phyloP scores from a whole-genome alignment of 2,797 vertebrate species.

The Characodon lateralis region DNA sequence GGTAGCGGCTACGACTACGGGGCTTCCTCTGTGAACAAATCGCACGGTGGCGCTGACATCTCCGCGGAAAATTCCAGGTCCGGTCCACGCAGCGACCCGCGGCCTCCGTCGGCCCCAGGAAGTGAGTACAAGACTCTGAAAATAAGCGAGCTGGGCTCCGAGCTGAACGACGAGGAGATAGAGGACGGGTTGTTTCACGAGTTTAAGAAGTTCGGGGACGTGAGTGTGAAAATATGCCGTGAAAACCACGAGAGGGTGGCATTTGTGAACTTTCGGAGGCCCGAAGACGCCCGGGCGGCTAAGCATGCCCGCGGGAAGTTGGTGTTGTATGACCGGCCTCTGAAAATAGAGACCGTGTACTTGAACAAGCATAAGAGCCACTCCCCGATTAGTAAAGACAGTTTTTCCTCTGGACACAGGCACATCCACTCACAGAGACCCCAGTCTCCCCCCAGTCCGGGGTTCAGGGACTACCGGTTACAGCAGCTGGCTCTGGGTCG shows the following conservation, averaged over 20 bases:
- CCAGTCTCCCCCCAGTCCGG: constrained; percentile 86
- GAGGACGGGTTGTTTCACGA: constrained; percentile 97
- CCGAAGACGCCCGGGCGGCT: constrained; percentile 93
- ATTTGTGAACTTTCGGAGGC: constrained; percentile 93
- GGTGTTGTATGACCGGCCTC: constrained; percentile 92
- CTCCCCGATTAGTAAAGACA: constrained; percentile 88
- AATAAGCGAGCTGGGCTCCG: constrained; percentile 93
- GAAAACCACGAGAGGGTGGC: constrained; percentile 92
- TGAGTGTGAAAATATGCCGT: constrained; percentile 94
- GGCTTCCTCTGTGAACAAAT: constrained; percentile 67
- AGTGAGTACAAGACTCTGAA: constrained; percentile 94
- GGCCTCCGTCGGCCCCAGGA: constrained; percentile 76
- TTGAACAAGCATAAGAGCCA: constrained; percentile 84
- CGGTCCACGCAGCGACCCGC: constrained; percentile 73
- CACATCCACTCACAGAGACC: constrained; percentile 84
- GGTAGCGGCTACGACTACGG: constrained; percentile 81
- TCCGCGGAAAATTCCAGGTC: constrained; percentile 67
- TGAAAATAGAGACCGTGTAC: constrained; percentile 94
- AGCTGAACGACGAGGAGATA: constrained; percentile 93
- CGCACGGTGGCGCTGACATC: constrained; percentile 72
- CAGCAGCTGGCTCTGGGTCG: constrained; percentile 94
- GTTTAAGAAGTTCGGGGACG: constrained; percentile 96
- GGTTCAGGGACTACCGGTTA: constrained; percentile 91
- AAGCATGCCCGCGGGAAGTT: constrained; percentile 93
- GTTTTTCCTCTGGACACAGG: constrained; percentile 78